Base-by-base conservation (phyloP, 2,113 vertebrate species). In the Platycercus adscitus region DNA sequence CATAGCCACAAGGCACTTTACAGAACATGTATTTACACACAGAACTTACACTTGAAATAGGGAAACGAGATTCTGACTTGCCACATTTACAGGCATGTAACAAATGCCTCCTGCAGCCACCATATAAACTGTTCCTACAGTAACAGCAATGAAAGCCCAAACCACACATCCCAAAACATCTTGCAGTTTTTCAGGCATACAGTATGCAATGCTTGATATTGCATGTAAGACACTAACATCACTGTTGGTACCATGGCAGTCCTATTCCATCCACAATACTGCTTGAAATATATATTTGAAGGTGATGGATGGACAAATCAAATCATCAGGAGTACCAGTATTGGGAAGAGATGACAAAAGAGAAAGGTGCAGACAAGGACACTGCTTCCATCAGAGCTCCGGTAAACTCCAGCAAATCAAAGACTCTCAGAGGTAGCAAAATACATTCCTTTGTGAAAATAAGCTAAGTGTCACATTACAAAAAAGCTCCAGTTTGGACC, bases 71-170 rank as follows among this genome's bases (percentile, higher is more conserved):
- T n/a, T 93, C 90, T 92, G 65, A 82, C 24, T 39, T 80, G n/a
- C 64, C 24, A 37, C 7, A 20, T 41, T 91, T 78, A 71, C 50
- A 92, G 77, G 47, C 80, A 95, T 61, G 86, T 94, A 94, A 47
- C 47, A 88, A 84, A 64, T 43, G 20, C 43, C 71, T 88, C 91
- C 68, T 71, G 76, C 52, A 92, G 68, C 76, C 82, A 78, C 14
- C 37, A 53, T 14, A 63, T 7, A 53, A 65, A 73, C 41, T 21
- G 21, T 25, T 75, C 66, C 79, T 61, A 19, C 44, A 80, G 46
- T 9, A 89, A 33, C 2, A 76, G 28, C 37, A 52, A 23, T 1
- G 39, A 31, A 26, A 58, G 33, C 13, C 31, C 7, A 44, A 18
- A 20, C 10, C 16, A 29, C 7, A 3, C 28, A 47, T 11, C 37